Evolutionary conservation across 2,797 vertebrate species (phyloP).

Genomic region (Crenichthys baileyi): DNA sequence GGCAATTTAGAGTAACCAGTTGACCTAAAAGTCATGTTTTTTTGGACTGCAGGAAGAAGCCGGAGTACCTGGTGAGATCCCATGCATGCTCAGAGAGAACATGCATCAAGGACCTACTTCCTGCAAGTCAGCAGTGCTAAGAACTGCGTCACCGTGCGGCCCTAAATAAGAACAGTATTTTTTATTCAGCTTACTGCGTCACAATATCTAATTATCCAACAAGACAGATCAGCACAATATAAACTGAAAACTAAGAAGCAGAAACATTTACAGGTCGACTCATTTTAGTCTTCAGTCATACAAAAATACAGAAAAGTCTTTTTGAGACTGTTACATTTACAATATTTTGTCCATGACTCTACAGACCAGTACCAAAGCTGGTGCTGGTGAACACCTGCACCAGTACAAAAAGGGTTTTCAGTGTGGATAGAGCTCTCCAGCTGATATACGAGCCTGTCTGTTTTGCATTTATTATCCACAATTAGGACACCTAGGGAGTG

Average conservation of each 20-base stretch:
- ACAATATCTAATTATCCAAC: neutral
- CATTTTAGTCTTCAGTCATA: neutral
- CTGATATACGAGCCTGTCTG: neutral
- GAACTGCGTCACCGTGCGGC: too few species aligned
- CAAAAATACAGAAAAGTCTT: neutral
- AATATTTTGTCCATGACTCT: neutral
- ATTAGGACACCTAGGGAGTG: too few species aligned
- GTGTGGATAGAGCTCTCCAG: too few species aligned
- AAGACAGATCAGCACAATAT: neutral
- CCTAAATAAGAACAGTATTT: neutral
- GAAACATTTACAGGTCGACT: neutral
- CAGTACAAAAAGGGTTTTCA: too few species aligned
- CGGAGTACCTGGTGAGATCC: neutral
- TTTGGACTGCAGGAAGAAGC: neutral
- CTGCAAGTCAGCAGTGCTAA: neutral
- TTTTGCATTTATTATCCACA: neutral
- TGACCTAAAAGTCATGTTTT: neutral
- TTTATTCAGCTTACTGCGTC: neutral
- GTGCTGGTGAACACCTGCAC: too few species aligned
- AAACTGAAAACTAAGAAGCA: neutral
- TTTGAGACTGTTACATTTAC: neutral
- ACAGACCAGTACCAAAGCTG: neutral
- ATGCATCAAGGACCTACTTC: neutral
- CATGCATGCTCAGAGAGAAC: neutral
- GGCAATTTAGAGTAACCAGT: neutral